A percentile compares a stretch with the other conserved stretches of the same genome.
phyloP scores from a whole-genome alignment of 2,888 invertebrate species.

The Oscheius sp. region DNA sequence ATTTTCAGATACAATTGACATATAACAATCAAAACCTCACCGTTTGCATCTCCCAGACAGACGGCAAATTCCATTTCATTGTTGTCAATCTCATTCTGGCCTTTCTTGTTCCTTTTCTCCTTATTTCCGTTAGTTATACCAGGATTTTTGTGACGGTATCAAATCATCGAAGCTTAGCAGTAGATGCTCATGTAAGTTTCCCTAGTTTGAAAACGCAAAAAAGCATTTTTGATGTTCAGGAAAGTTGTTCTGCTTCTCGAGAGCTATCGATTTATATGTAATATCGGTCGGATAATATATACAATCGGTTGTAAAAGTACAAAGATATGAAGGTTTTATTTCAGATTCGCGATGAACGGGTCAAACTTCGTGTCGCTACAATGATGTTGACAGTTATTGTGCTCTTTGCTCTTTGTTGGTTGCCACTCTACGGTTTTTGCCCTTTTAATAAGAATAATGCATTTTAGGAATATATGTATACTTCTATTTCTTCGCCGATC shows the following conservation, averaged over 20 bases:
- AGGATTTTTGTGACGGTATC: conserved; percentile 67
- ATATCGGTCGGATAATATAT: too few relatives aligned
- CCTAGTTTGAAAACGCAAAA: background rate
- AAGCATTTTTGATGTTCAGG: too few relatives aligned
- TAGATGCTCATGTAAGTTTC: conserved; percentile 63
- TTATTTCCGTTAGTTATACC: conserved; percentile 65
- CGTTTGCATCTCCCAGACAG: conserved; percentile 25
- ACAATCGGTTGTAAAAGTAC: too few relatives aligned
- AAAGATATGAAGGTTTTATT: conserved; percentile 33
- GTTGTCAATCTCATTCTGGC: conserved; percentile 65
- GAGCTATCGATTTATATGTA: too few relatives aligned
- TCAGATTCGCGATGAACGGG: conserved; percentile 65
- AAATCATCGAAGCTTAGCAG: conserved; percentile 66
- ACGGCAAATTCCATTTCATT: conserved; percentile 29
- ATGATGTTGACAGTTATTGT: conserved; percentile 70
- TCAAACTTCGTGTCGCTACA: conserved; percentile 68
- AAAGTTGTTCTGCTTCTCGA: too few relatives aligned
- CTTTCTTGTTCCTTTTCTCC: conserved; percentile 65
- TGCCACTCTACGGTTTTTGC: conserved; percentile 63
- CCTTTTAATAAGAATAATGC: background rate
- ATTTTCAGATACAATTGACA: conserved; percentile 12
- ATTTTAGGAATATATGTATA: conserved; percentile 63
- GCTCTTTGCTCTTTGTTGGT: conserved; percentile 68
- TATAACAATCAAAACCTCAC: conserved; percentile 29
- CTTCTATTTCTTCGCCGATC: conserved; percentile 62